A percentile compares a stretch with the other conserved stretches of the same genome.
Evolutionary conservation across 2,797 vertebrate species (phyloP).

Genomic region (Vespertilio murinus): DNA sequence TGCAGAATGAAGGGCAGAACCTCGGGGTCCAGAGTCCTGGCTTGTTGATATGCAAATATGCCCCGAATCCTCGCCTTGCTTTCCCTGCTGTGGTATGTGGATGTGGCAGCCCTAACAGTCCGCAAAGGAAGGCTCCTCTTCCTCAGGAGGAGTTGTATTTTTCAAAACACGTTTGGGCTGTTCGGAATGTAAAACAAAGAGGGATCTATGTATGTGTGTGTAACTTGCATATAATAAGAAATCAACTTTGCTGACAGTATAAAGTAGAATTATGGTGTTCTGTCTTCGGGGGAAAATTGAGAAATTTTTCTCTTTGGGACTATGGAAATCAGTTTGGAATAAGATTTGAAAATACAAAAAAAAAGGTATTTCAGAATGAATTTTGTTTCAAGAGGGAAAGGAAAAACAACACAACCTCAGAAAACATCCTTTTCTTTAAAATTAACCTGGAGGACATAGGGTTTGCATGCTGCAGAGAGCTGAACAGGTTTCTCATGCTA

Average conservation of each 20-base stretch:
- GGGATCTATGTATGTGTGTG: not conserved
- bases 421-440: conserved; percentile 23
- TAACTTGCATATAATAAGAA: not conserved
- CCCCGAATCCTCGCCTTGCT: not conserved
- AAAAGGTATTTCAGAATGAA: conserved; percentile 30
- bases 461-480: not conserved
- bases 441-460: not conserved
- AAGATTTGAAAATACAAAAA: not conserved
- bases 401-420: not conserved
- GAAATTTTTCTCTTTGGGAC: not conserved
- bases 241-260: conserved; percentile 9
- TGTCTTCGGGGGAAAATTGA: not conserved
- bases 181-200: conserved; percentile 29
- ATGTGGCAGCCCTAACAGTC: not conserved
- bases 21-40: not conserved
- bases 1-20: not conserved
- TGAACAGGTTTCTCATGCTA: not conserved
- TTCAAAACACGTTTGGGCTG: not conserved
- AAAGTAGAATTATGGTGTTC: not conserved
- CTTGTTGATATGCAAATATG: conserved; percentile 32
- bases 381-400: not conserved
- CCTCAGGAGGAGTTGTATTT: not conserved
- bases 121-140: not conserved
- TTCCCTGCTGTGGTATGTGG: not conserved
- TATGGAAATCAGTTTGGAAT: conserved; percentile 29